phyloP scores from a whole-genome alignment of 2,797 vertebrate species.

The Rhynchonycteris naso region DNA sequence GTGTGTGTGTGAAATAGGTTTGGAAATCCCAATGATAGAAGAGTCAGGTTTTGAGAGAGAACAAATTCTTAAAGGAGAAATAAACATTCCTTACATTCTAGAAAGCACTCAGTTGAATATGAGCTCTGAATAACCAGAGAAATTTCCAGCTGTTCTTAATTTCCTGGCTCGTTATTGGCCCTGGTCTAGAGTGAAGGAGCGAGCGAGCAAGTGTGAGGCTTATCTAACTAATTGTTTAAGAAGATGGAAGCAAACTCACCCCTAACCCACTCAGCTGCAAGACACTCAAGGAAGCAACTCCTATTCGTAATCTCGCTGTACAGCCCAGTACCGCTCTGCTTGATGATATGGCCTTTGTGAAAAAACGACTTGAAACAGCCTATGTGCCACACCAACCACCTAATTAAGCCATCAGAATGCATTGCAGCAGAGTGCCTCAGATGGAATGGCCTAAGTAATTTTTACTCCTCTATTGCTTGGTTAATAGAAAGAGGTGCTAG shows the following conservation, averaged over 20 bases:
- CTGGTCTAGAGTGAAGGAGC: conserved; percentile 47
- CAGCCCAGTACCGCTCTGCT: conserved; percentile 75
- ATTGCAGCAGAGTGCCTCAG: conserved; percentile 79
- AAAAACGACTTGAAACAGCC: conserved; percentile 82
- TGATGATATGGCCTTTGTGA: conserved; percentile 83
- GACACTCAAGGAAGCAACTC: conserved; percentile 82
- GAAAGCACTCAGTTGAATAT: conserved; percentile 63
- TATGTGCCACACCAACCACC: conserved; percentile 78
- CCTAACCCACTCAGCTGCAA: conserved; percentile 60
- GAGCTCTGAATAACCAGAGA: conserved; percentile 81
- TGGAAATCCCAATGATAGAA: background rate
- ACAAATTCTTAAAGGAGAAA: background rate
- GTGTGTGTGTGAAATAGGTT: background rate
- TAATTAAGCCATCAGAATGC: conserved; percentile 90
- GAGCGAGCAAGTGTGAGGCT: conserved; percentile 7
- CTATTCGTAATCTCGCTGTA: conserved; percentile 81
- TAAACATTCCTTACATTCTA: conserved; percentile 55
- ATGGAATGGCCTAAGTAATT: conserved; percentile 83
- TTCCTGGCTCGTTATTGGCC: conserved; percentile 79
- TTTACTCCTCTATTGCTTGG: conserved; percentile 84
- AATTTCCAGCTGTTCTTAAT: conserved; percentile 83
- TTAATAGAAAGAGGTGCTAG: conserved; percentile 87
- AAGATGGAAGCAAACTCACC: conserved; percentile 80
- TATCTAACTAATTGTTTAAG: conserved; percentile 84
- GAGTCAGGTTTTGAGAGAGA: background rate